phyloP scores from a whole-genome alignment of 2,113 vertebrate species.

The Girardinichthys multiradiatus region DNA sequence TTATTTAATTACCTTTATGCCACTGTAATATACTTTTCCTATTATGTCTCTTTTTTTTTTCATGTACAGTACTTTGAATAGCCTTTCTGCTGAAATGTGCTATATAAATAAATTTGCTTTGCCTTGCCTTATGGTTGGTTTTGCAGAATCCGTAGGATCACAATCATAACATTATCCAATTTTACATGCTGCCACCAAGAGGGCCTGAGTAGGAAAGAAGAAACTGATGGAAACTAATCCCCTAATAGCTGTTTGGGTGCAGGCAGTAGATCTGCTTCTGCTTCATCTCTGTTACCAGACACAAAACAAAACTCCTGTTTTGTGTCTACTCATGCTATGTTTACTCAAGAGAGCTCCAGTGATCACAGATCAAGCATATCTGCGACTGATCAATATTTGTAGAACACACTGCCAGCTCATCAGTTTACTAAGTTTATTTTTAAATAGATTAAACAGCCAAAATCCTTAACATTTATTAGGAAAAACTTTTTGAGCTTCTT shows the following conservation, averaged over 20 bases:
- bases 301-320: background rate
- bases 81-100: no score
- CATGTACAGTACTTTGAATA: no score
- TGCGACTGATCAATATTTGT: background rate
- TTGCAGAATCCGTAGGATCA: no score
- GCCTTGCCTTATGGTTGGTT: no score
- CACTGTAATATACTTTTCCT: no score
- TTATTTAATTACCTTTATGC: no score
- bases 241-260: background rate
- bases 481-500: background rate
- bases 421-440: background rate
- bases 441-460: background rate
- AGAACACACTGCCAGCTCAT: background rate
- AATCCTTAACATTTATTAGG: background rate
- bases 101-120: no score
- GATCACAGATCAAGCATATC: background rate
- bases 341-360: background rate
- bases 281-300: background rate
- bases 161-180: no score
- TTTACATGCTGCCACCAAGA: no score
- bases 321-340: background rate
- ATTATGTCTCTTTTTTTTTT: no score
- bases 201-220: no score
- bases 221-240: background rate
- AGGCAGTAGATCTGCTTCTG: background rate